Evolutionary conservation across 2,888 invertebrate species (phyloP), one percentile per base, ranked within the genome.

Genomic region (Lepidochrysops patricia): DNA sequence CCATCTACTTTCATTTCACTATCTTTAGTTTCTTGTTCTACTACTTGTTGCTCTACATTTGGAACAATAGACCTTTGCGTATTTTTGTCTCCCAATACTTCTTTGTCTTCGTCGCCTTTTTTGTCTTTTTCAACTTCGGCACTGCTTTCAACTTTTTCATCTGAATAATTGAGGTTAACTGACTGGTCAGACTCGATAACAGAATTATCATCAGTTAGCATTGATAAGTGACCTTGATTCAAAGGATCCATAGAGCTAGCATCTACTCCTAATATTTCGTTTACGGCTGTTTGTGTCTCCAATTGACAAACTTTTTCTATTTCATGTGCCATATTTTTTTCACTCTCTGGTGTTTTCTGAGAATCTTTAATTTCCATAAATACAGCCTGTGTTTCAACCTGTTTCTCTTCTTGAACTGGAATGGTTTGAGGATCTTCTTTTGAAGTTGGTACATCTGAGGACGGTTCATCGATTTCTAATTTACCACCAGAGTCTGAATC

Each of bases 151-250:
- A 54, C 32, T 23, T 70, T 74, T 23, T 79, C 81, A 64, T 75
- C 77, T 1, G 82, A 81, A 72, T 81, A 83, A 64, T 80, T 77
- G 0, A 87, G 72, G 60, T 71, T 70, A 1, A 78, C 60, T 1
- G 79, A 76, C 15, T 76, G 70, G 61, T 84, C 81, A 0, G 80
- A 76, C 15, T 71, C 74, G 1, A 61, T 50, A 2, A 67, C 64
- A 1, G 86, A 86, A 64, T 80, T 82, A 68, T 89, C 89, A 65
- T 89, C 88, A 29, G 88, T 87, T 34, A 88, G 66, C 37, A 88
- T 66, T 0, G 89, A 89, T 7, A 76, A 65, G 29, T 79, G 77
- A 15, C 72, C 79, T 68, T 78, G 80, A 59, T 78, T 77, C 25
- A 79, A 66, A 9, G 75, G 73, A 71, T 84, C 78, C n/a, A 60